A percentile compares a stretch with the other conserved stretches of the same genome.
phyloP scores from a whole-genome alignment of 2,113 vertebrate genomes.

The Larimichthys crocea region DNA sequence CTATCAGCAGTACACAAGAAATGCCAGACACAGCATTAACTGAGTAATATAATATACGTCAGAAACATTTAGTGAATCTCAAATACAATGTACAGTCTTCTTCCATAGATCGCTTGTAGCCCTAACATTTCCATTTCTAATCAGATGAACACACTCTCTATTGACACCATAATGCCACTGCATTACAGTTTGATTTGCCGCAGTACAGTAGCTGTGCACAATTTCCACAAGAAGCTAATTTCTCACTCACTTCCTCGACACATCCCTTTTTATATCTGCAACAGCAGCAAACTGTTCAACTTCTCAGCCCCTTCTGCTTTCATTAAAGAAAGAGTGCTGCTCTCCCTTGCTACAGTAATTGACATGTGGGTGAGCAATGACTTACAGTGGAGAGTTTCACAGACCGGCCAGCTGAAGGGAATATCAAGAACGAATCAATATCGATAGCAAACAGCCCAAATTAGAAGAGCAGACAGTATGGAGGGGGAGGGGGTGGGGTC shows the following conservation, averaged over 20 bases:
- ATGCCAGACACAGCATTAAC: not conserved
- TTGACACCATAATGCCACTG: conserved; percentile 16
- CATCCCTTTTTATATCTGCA: conserved; percentile 39
- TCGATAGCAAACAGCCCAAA: conserved; percentile 77
- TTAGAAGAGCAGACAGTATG: conserved; percentile 60
- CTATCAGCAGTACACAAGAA: conserved; percentile 8
- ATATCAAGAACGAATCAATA: conserved; percentile 82
- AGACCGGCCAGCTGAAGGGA: conserved; percentile 72
- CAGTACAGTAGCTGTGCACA: not conserved
- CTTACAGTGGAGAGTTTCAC: conserved; percentile 75
- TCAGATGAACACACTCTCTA: conserved; percentile 8
- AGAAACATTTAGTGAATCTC: not conserved
- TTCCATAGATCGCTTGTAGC: not conserved
- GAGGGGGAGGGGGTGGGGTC: conserved; percentile 11
- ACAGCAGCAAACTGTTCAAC: conserved; percentile 57
- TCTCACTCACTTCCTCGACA: conserved; percentile 17
- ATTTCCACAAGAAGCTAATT: conserved; percentile 10
- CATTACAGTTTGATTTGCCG: conserved; percentile 15
- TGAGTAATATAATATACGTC: not conserved
- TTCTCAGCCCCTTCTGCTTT: conserved; percentile 69
- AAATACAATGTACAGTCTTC: not conserved
- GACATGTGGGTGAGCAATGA: conserved; percentile 79
- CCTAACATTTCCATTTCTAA: conserved; percentile 13
- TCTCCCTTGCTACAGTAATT: conserved; percentile 75
- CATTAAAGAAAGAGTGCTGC: conserved; percentile 76